These are phyloP conservation scores for Sphyrna mokarran DNA, from an alignment of 2,113 vertebrate species.

Conservation along the genomic window DNA sequence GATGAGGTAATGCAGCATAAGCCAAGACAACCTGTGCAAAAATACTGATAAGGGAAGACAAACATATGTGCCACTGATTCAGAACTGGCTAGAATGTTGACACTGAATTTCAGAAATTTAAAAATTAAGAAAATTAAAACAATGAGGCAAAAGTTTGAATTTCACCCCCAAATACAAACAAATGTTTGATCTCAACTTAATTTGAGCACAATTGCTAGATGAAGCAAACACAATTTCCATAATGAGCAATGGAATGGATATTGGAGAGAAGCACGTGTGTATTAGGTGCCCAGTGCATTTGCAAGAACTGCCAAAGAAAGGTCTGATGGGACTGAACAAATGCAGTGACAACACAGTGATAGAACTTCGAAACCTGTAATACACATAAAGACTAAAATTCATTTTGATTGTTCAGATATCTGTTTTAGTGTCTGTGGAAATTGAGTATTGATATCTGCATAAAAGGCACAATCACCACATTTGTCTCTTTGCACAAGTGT, in stretches of 20 bases:
- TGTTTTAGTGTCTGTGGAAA: neutral
- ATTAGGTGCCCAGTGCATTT: neutral
- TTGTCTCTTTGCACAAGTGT: no score
- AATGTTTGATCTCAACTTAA: neutral
- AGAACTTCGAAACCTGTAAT: neutral
- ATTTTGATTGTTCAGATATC: neutral
- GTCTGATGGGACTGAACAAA: neutral
- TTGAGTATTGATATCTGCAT: no score
- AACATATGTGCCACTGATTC: neutral
- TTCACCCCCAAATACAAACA: neutral
- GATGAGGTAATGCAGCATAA: neutral
- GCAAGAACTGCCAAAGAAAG: neutral
- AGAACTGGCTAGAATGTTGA: neutral
- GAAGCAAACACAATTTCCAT: neutral
- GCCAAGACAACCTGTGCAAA: neutral
- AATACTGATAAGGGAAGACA: neutral
- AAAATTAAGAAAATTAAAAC: neutral
- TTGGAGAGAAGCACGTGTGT: neutral
- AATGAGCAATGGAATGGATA: neutral
- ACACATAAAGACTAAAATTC: neutral
- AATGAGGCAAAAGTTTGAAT: neutral
- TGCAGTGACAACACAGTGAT: neutral
- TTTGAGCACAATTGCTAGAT: no score
- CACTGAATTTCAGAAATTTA: neutral
- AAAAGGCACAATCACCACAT: no score